A percentile compares a stretch with the other conserved stretches of the same genome.
phyloP scores from a whole-genome alignment of 2,113 vertebrate genomes.

The Tyto alba region DNA sequence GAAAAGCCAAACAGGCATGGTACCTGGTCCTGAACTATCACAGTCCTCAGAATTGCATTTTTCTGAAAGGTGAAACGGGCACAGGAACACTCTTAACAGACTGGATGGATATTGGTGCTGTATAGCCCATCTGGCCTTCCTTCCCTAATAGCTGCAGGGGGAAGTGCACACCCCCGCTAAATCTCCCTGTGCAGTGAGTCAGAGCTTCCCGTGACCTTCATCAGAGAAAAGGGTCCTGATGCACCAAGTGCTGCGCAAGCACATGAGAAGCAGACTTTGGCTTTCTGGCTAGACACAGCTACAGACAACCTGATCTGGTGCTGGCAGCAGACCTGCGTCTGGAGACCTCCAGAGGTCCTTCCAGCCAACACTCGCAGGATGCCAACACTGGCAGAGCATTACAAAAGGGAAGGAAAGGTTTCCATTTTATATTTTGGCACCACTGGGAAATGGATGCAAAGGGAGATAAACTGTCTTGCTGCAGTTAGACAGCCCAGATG shows the following conservation, averaged over 20 bases:
- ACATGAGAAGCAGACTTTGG: neutral
- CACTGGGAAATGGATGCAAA: neutral
- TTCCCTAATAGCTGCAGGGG: neutral
- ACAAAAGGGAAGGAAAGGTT: neutral
- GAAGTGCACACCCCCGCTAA: neutral
- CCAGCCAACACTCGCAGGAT: neutral
- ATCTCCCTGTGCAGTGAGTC: neutral
- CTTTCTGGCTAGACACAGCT: neutral
- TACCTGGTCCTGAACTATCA: neutral
- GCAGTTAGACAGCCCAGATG: neutral
- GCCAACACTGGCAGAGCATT: neutral
- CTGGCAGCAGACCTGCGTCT: neutral
- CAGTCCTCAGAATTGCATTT: neutral
- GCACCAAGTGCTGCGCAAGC: neutral
- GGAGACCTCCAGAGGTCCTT: neutral
- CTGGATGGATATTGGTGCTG: accelerated
- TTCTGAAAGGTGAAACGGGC: neutral
- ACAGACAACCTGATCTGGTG: neutral
- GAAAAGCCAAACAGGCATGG: neutral
- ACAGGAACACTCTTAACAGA: neutral
- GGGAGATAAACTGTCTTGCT: neutral
- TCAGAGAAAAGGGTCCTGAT: accelerated
- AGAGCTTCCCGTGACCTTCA: neutral
- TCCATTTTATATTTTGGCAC: neutral
- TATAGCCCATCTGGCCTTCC: neutral